Conservation (phyloP, 2,888 invertebrate genomes). For the Apodemia duryi region DNA sequence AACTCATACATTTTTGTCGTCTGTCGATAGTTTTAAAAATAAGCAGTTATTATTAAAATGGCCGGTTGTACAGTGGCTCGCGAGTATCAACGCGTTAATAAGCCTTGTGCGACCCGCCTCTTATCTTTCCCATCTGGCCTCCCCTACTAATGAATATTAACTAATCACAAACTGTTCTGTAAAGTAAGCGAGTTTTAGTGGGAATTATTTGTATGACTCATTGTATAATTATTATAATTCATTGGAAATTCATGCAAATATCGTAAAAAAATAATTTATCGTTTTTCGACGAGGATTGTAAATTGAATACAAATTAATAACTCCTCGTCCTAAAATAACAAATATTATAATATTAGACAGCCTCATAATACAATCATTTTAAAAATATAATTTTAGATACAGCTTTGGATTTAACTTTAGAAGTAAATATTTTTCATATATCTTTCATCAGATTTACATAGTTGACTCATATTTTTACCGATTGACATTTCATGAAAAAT, state of each 20-base stretch:
- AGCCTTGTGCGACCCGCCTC: constrained; percentile 39
- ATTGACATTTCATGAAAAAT: no score
- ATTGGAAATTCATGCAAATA: constrained; percentile 3
- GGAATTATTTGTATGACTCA: constrained; percentile 60
- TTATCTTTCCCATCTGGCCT: constrained; percentile 64
- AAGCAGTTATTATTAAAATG: not conserved
- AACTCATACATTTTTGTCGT: no score
- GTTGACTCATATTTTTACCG: not conserved
- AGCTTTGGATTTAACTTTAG: no score
- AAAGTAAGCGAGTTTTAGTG: constrained; percentile 46
- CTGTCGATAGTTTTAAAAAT: not conserved
- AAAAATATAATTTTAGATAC: no score
- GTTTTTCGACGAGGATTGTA: not conserved
- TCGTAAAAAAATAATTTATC: not conserved
- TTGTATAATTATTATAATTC: constrained; percentile 25
- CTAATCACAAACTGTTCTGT: constrained; percentile 56
- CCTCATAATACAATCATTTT: no score
- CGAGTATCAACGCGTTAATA: constrained; percentile 41
- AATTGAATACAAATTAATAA: not conserved
- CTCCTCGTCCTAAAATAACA: no score
- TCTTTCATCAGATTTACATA: no score
- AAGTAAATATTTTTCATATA: no score
- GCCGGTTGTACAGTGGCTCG: constrained; percentile 22
- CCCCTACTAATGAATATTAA: constrained; percentile 75
- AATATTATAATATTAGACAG: no score